Evolutionary conservation across 2,888 invertebrate genomes (phyloP), one percentile per base, ranked within the genome.

Genomic region (Zootermopsis nevadensis): DNA sequence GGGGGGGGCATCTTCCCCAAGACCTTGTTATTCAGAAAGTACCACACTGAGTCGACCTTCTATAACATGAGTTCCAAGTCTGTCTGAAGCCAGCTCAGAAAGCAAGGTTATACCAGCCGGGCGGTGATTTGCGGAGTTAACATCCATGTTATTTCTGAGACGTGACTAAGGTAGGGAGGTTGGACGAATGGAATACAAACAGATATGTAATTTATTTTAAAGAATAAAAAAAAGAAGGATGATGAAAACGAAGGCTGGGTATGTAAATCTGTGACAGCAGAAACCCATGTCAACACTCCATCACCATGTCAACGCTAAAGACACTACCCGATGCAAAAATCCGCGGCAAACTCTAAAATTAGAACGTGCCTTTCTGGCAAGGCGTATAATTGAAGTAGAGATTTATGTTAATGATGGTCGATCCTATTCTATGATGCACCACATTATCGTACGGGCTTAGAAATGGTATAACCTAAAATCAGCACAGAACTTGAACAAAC

Each of bases 181-280:
- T 79, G 79, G 53, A 77, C 53, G 77, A 77, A 77, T 48, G 77
- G 77, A 27, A 48, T 77, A 77, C 79, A 79, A 79, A 79, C 66
- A 79, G 79, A 79, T 79, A 74, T 74, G 74, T 74, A 79, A 79
- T 79, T 79, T 66, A 79, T 79, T 79, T 79, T 74, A 3, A 38
- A 74, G 74, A 74, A 24, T n/a, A 38, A 69, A 33, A 33, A 69
- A 69, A 33, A 69, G 6, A 60, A 27, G 60, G 27, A n/a, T 3
- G 60, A 60, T 24, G 33, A 33, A 33, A 74, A 72, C 72, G 24
- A 33, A 31, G 72, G 24, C 24, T 12, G 10, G 3, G 74, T 22
- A 74, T 74, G 74, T 74, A 74, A 74, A 74, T 74, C 74, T 74
- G 38, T 74, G 74, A 74, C 74, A 74, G 35, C 8, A 15, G 74